Base-by-base conservation (phyloP, 2,113 vertebrate species). In the Carettochelys insculpta region DNA sequence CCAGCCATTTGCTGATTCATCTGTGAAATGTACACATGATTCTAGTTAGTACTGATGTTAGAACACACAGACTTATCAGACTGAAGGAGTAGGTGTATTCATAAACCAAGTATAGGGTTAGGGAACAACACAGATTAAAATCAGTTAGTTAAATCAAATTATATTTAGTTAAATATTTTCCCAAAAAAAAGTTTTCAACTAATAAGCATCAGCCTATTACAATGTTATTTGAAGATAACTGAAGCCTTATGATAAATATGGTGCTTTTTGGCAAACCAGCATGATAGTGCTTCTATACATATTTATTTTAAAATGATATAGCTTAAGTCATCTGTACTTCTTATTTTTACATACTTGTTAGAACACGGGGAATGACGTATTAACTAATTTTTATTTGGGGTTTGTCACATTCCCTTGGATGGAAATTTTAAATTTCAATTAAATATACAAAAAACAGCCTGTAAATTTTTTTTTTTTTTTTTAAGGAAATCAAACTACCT, bases 1-100 rank as follows among this genome's bases (percentile, higher is more conserved):
- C 98, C 98, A 25, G 99, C 98, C 99, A 99, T 99, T 93, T 99
- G 99, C 97, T 99, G 99, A 96, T 98, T 99, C 98, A 99, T 97
- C 99, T 99, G 98, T 38, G 90, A 91, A 95, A 92, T 83, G 92
- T 20, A 97, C 9, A 95, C 11, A 93, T 0, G 0, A 68, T 65
- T 80, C 71, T 5, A 6, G 77, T 97, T 91, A 97, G 82, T 73
- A 22, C 31, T 8, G 78, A 8, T 22, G 56, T 58, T 17, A 7
- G 16, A 76, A 53, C 20, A 43, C 29, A 48, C 61, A 50, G 13
- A 8, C 80, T 5, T 0, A 29, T 52, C 8, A 29, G 82, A 53
- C 73, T 31, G 1, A 81, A 73, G 25, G 48, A 77, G 41, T 5
- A 48, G 2, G 29, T 4, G 4, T 47, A n/a, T 77, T 54, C 82